Base-by-base conservation (phyloP, 2,888 invertebrate genomes). In the Pyrgus malvae region DNA sequence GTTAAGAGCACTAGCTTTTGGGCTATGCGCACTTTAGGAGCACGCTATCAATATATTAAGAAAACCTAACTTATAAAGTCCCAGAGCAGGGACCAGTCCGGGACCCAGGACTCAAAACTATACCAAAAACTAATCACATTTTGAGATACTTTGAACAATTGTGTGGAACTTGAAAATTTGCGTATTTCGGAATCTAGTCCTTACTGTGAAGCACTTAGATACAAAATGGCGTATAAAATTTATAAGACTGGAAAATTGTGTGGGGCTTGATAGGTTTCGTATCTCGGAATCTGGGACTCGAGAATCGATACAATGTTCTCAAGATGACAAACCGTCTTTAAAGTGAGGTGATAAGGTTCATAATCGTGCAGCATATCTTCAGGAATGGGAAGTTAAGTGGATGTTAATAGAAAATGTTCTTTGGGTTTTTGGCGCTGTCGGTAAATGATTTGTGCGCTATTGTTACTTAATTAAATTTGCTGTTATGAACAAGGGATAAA, bases 381-480 rank as follows among this genome's bases (percentile, higher is more conserved):
- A 25, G 23, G 25, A 35, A 25, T 16, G 14, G 7, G 21, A 41
- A 23, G 16, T 41, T 50, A 42, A 50, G 41, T 23, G 33, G 33
- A 16, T 33, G 41, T 42, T 50, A 50, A 50, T 42, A 42, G 23
- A 50, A 50, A 50, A 50, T 50, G 50, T 33, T 50, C 41, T 48
- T 23, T 16, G 23, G 33, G 23, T 41, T 25, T n/a, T 50, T 42
- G 33, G 6, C 12, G 23, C n/a, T 25, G 23, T 25, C 16, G 31
- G 23, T 14, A n/a, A 31, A 29, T 40, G 40, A 40, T 49, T 49
- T 49, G 31, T 31, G 19, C 23, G 31, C 16, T 41, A 41, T 49
- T 14, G 23, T 49, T 14, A 41, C 19, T 31, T 49, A 49, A 31
- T 49, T 45, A 45, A 33, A 46, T 35, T 21, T 23, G 1, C 12